These are phyloP conservation scores for Rhorus exstirpatorius DNA, from an alignment of 2,888 invertebrate genomes.

Conservation along the genomic window DNA sequence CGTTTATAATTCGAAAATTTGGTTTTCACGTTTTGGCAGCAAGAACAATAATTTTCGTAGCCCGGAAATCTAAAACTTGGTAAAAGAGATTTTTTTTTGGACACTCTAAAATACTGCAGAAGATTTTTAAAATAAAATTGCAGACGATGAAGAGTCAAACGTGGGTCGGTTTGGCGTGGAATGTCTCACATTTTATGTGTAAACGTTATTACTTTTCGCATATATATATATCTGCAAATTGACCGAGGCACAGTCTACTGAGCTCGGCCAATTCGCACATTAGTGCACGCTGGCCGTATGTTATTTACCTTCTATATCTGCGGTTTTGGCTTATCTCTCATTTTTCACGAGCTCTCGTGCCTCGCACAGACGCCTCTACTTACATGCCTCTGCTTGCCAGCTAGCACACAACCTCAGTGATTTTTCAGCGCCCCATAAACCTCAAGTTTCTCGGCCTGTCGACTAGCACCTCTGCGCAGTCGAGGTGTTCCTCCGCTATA, in stretches of 20 bases:
- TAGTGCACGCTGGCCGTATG: slow-evolving; percentile 9
- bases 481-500: no score
- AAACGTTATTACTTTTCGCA: slow-evolving; percentile 18
- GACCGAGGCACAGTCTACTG: slow-evolving; percentile 3
- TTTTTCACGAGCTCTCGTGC: slow-evolving; percentile 76
- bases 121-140: no score
- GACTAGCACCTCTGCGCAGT: slow-evolving; percentile 61
- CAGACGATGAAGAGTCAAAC: no score
- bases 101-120: no score
- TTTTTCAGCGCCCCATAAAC: slow-evolving; percentile 81
- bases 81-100: no score
- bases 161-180: no score
- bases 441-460: slow-evolving; percentile 80
- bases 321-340: slow-evolving; percentile 75
- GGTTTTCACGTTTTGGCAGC: no score
- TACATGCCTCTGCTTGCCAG: slow-evolving; percentile 13
- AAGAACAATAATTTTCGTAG: no score
- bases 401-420: slow-evolving; percentile 74
- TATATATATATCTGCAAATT: slow-evolving; percentile 31
- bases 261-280: slow-evolving; percentile 52
- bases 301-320: slow-evolving; percentile 23
- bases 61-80: no score
- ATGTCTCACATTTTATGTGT: no score
- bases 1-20: no score
- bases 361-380: slow-evolving; percentile 25